These are phyloP conservation scores for Creontiades dilutus DNA, from an alignment of 2,888 invertebrate species.

Conservation along the genomic window DNA sequence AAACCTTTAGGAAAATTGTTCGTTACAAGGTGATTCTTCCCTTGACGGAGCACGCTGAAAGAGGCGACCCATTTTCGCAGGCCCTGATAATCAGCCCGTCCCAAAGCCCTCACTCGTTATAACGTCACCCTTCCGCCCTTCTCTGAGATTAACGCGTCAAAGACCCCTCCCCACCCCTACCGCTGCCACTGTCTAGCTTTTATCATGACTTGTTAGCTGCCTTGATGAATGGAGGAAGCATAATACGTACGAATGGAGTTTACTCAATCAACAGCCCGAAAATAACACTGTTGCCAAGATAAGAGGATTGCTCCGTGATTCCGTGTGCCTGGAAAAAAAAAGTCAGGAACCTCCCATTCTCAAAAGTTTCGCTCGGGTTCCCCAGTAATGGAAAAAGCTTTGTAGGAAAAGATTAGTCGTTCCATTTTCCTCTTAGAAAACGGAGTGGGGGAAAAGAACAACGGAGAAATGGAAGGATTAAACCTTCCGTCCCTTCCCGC, in stretches of 20 bases:
- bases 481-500: slow-evolving; percentile 44
- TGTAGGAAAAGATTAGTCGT: slow-evolving; percentile 67
- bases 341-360: slow-evolving; percentile 29
- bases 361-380: slow-evolving; percentile 32
- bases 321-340: slow-evolving; percentile 9
- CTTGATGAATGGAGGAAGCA: neutral
- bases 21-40: too few relatives aligned
- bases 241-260: slow-evolving; percentile 41
- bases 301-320: slow-evolving; percentile 51
- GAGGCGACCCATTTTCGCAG: neutral
- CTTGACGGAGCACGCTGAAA: too few relatives aligned
- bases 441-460: slow-evolving; percentile 56
- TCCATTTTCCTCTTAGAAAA: slow-evolving; percentile 61
- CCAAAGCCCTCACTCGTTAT: too few relatives aligned
- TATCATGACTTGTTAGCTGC: slow-evolving; percentile 11
- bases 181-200: neutral
- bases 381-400: slow-evolving; percentile 55
- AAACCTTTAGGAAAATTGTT: too few relatives aligned
- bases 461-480: slow-evolving; percentile 67
- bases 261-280: slow-evolving; percentile 39
- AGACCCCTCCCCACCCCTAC: neutral
- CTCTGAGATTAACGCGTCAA: neutral
- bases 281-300: slow-evolving; percentile 10
- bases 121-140: neutral
- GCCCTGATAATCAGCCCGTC: neutral